Evolutionary conservation across 2,888 invertebrate species (phyloP).

Genomic region (Drosophila histrio): DNA sequence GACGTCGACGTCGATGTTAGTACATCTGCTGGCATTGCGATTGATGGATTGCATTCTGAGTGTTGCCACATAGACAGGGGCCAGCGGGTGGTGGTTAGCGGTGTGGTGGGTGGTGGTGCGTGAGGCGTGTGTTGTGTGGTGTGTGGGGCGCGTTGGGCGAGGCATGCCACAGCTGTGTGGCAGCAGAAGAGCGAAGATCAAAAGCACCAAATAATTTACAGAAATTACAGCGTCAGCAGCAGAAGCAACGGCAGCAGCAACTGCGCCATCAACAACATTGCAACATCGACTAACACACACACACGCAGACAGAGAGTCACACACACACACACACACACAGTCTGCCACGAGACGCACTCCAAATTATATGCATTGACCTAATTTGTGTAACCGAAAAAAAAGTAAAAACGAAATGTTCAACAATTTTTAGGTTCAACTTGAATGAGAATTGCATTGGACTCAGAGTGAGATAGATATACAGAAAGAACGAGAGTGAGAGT

Average conservation of each 20-base stretch:
- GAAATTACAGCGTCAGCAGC: slow-evolving; percentile 35
- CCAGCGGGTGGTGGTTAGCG: not conserved
- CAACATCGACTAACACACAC: slow-evolving; percentile 54
- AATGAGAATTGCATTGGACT: slow-evolving; percentile 60
- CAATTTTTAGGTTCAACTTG: slow-evolving; percentile 26
- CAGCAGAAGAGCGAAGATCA: slow-evolving; percentile 56
- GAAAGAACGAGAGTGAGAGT: slow-evolving; percentile 1
- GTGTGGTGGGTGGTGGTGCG: not conserved
- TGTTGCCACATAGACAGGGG: slow-evolving; percentile 56
- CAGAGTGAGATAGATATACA: slow-evolving; percentile 5
- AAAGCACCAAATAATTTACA: slow-evolving; percentile 54
- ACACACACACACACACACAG: slow-evolving; percentile 4
- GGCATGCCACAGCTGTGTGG: slow-evolving; percentile 4
- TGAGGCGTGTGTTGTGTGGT: not conserved
- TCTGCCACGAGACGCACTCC: slow-evolving; percentile 34
- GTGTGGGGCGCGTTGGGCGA: not conserved
- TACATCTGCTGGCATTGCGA: slow-evolving; percentile 34
- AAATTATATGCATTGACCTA: slow-evolving; percentile 74
- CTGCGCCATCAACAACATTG: slow-evolving; percentile 53
- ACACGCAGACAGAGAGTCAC: slow-evolving; percentile 6
- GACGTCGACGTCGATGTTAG: slow-evolving; percentile 9
- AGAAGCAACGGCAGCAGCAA: slow-evolving; percentile 27
- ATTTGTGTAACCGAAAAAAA: slow-evolving; percentile 42
- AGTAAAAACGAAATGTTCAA: slow-evolving; percentile 36
- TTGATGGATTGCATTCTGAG: slow-evolving; percentile 77